phyloP scores from a whole-genome alignment of 2,888 invertebrate genomes.

The Tetranychus piercei region DNA sequence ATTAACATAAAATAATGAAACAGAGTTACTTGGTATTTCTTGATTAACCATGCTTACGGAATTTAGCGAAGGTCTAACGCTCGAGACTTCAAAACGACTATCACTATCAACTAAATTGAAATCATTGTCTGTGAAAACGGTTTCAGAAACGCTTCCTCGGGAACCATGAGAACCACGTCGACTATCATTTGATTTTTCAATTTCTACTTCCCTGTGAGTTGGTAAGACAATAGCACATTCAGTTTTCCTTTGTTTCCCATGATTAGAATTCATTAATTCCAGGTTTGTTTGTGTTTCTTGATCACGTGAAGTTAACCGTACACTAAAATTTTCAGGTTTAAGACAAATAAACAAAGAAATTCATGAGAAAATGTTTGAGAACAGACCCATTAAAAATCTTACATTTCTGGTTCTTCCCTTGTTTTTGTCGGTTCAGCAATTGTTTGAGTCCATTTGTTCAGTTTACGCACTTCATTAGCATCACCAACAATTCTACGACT shows the following conservation, averaged over 20 bases:
- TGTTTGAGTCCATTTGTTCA: constrained; percentile 6
- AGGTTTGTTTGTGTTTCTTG: not conserved
- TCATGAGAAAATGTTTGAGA: not conserved
- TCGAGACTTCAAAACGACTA: too few relatives aligned
- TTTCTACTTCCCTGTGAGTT: constrained; percentile 7
- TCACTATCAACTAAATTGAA: not conserved
- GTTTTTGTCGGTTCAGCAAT: not conserved
- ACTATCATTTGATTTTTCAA: constrained; percentile 5
- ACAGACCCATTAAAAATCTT: not conserved
- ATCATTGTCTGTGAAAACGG: not conserved
- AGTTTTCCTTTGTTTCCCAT: not conserved
- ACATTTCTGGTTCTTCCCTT: not conserved
- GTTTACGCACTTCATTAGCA: not conserved
- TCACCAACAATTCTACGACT: not conserved
- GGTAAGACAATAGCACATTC: constrained; percentile 12
- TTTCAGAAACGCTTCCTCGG: not conserved
- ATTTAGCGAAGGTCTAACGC: too few relatives aligned
- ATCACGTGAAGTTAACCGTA: not conserved
- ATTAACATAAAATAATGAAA: constrained; percentile 21
- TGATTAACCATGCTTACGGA: not conserved
- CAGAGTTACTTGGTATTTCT: not conserved
- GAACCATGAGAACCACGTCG: not conserved
- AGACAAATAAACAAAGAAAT: not conserved
- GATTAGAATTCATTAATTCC: not conserved
- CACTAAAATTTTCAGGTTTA: not conserved